phyloP scores from a whole-genome alignment of 2,113 vertebrate species.

The Leucosticte australis region DNA sequence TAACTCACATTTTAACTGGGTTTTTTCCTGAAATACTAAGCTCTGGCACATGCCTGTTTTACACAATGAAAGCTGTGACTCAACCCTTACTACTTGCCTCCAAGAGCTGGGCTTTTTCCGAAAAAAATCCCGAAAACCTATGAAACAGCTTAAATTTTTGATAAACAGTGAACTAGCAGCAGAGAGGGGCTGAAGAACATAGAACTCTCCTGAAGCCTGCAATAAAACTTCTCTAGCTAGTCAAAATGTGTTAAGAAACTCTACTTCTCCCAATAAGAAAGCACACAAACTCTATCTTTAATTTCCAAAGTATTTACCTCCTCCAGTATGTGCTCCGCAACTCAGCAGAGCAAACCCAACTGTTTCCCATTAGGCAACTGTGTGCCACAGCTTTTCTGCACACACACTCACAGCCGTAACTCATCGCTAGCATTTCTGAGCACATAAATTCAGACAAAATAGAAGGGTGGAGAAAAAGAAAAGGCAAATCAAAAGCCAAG shows the following conservation, averaged over 20 bases:
- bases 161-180: neutral
- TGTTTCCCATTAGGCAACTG: neutral
- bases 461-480: neutral
- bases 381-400: neutral
- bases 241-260: neutral
- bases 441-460: neutral
- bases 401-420: neutral
- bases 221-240: neutral
- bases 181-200: neutral
- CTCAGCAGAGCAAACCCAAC: neutral
- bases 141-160: rapidly evolving
- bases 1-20: neutral
- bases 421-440: neutral
- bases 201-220: neutral
- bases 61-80: neutral
- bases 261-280: neutral
- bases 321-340: neutral
- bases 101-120: neutral
- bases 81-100: neutral
- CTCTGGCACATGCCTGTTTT: neutral
- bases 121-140: neutral
- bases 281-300: neutral
- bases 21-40: neutral
- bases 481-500: neutral
- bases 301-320: neutral